These are phyloP conservation scores for Hypocryptadius cinnamomeus DNA, from an alignment of 2,113 vertebrate genomes.

Conservation along the genomic window DNA sequence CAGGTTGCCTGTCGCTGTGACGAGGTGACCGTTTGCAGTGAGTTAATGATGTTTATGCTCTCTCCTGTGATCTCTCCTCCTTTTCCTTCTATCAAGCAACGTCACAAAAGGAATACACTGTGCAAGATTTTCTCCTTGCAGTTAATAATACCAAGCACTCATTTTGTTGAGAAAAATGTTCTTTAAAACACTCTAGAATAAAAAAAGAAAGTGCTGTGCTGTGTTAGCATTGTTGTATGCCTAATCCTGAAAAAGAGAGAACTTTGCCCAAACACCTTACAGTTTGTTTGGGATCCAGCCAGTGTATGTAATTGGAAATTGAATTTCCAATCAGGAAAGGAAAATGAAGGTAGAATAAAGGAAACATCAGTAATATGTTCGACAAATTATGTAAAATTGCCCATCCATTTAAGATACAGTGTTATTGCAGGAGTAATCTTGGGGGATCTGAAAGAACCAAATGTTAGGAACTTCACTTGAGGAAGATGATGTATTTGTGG, in stretches of 20 bases:
- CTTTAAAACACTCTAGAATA: neutral
- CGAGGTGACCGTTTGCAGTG: neutral
- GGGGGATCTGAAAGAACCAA: neutral
- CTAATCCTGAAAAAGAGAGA: neutral
- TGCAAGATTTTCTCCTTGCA: neutral
- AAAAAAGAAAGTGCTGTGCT: neutral
- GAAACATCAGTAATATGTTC: neutral
- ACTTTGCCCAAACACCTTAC: neutral
- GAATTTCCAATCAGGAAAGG: neutral
- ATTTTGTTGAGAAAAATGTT: neutral
- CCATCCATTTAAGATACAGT: neutral
- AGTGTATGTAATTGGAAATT: neutral
- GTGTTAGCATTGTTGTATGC: neutral
- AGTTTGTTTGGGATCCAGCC: neutral
- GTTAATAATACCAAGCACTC: neutral
- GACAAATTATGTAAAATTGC: neutral
- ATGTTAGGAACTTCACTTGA: neutral
- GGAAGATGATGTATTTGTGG: neutral
- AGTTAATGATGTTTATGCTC: neutral
- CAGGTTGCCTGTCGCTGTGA: neutral
- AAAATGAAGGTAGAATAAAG: neutral
- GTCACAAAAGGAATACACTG: neutral
- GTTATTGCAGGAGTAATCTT: neutral
- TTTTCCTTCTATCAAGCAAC: neutral
- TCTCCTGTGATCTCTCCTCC: neutral